Evolutionary conservation across 2,797 vertebrate species (phyloP).

Genomic region (Ceyx erithaca): DNA sequence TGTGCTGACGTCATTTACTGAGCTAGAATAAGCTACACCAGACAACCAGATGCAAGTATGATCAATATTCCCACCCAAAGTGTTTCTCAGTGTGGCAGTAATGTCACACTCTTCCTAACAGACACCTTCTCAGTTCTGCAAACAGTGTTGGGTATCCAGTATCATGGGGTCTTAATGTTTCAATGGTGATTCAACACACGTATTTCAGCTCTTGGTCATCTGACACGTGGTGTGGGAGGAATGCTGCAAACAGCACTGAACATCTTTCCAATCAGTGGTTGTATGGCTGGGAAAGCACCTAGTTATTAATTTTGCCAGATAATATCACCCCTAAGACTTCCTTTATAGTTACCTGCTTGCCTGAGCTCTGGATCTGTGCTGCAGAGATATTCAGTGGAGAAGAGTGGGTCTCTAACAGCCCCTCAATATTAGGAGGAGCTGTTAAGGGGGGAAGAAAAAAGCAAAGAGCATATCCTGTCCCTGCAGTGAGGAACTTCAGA

Average conservation of each 20-base stretch:
- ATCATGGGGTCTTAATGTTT: background rate
- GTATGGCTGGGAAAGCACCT: background rate
- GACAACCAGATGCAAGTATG: background rate
- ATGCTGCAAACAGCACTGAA: background rate
- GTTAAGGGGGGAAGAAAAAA: background rate
- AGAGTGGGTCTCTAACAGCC: background rate
- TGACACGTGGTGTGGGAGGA: background rate
- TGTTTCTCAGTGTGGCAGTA: background rate
- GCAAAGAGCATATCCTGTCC: background rate
- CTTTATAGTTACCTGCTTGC: background rate
- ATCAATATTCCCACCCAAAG: background rate
- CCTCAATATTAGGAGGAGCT: background rate
- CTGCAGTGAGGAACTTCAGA: background rate
- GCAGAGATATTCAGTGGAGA: background rate
- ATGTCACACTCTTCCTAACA: background rate
- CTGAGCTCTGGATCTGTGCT: background rate
- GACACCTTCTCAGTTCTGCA: background rate
- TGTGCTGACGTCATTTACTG: background rate
- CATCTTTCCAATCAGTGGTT: background rate
- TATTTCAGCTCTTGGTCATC: background rate
- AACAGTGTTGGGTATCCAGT: background rate
- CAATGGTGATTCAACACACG: background rate
- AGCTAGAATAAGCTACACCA: background rate
- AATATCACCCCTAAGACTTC: background rate
- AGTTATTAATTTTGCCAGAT: background rate